phyloP scores from a whole-genome alignment of 2,797 vertebrate species.

The Acridotheres tristis region DNA sequence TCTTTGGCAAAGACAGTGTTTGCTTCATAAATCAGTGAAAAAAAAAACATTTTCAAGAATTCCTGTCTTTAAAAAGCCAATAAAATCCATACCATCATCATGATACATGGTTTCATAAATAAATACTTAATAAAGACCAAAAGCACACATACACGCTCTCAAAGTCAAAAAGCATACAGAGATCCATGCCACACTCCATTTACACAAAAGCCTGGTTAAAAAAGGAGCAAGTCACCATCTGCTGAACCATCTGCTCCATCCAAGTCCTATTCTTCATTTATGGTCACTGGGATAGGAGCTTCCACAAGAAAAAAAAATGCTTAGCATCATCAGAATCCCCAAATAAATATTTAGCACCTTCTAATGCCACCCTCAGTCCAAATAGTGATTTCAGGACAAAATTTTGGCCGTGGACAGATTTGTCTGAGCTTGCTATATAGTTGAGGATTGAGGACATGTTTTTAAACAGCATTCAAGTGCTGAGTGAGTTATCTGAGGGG shows the following conservation, averaged over 20 bases:
- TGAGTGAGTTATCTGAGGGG: not conserved
- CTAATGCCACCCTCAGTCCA: slow-evolving; percentile 19
- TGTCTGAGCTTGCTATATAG: not conserved
- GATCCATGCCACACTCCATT: slow-evolving; percentile 56
- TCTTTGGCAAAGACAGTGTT: not conserved
- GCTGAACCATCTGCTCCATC: slow-evolving; percentile 71
- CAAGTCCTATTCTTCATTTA: slow-evolving; percentile 67
- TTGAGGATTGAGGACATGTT: not conserved
- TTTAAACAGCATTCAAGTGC: not conserved
- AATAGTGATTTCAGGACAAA: not conserved
- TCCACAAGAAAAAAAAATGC: slow-evolving; percentile 21
- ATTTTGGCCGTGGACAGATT: slow-evolving; percentile 1
- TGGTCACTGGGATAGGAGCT: slow-evolving; percentile 50
- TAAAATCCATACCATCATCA: not conserved
- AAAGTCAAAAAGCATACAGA: slow-evolving; percentile 72
- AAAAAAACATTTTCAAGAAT: not conserved
- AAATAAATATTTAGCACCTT: slow-evolving; percentile 62
- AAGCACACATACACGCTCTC: not conserved
- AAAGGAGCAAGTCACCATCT: slow-evolving; percentile 78
- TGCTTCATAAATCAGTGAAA: not conserved
- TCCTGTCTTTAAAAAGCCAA: not conserved
- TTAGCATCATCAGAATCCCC: slow-evolving; percentile 55
- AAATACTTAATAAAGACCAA: slow-evolving; percentile 38
- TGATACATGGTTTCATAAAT: slow-evolving; percentile 7
- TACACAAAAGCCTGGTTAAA: slow-evolving; percentile 67